A percentile compares a stretch with the other conserved stretches of the same genome.
Evolutionary conservation across 2,888 invertebrate genomes (phyloP).

Genomic region (Apodemia zela): DNA sequence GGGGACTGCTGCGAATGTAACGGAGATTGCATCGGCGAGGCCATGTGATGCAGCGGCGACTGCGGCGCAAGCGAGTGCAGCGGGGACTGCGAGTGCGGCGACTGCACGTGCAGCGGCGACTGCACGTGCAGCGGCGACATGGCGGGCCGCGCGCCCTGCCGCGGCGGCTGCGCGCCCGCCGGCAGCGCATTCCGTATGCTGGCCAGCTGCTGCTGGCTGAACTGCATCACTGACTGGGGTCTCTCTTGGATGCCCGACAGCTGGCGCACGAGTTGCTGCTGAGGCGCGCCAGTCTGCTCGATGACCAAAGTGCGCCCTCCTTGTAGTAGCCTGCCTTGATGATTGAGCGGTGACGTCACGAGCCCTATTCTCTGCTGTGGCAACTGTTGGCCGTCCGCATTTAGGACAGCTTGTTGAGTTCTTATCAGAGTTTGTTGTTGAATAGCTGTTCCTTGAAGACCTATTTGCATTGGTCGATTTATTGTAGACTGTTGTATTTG

Average conservation of each 20-base stretch:
- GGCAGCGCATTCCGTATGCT: conserved; percentile 42
- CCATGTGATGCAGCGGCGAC: conserved; percentile 43
- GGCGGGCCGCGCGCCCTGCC: conserved; percentile 56
- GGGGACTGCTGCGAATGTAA: conserved; percentile 66
- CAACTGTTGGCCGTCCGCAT: conserved; percentile 56
- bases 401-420: conserved; percentile 59
- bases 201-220: conserved; percentile 54
- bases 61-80: conserved; percentile 40
- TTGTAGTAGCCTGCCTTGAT: conserved; percentile 57
- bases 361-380: conserved; percentile 62
- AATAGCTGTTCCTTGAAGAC: conserved; percentile 50
- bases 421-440: conserved; percentile 67
- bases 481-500: conserved; percentile 63
- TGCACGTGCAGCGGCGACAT: conserved; percentile 68
- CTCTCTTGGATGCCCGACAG: conserved; percentile 55
- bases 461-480: conserved; percentile 70
- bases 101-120: conserved; percentile 60
- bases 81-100: conserved; percentile 52
- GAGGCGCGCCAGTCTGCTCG: conserved; percentile 60
- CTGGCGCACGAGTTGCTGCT: conserved; percentile 61
- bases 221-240: conserved; percentile 55
- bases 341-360: conserved; percentile 59
- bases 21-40: conserved; percentile 64
- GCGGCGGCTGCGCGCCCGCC: conserved; percentile 43
- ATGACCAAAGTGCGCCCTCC: conserved; percentile 67